Evolutionary conservation across 2,797 vertebrate species (phyloP).

Genomic region (Cynodonichthys magdalenae): DNA sequence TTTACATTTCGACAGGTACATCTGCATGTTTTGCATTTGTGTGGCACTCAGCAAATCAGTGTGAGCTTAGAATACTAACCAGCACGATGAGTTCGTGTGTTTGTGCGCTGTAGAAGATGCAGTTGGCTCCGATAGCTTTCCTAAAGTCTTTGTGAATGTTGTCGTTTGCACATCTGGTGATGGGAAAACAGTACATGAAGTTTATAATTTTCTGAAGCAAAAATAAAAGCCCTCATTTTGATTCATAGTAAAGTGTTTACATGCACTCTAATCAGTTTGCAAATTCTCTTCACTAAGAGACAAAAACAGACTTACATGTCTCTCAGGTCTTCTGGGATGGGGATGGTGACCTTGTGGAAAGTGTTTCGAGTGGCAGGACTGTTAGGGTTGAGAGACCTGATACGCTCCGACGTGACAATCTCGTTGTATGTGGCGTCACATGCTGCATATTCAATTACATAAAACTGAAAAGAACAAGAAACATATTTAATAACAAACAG

Average conservation of each 20-base stretch:
- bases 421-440: conserved; percentile 94
- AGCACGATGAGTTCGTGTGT: conserved; percentile 88
- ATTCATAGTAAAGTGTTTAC: background rate
- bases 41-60: background rate
- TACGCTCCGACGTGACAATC: conserved; percentile 91
- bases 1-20: background rate
- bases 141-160: conserved; percentile 94
- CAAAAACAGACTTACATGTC: conserved; percentile 84
- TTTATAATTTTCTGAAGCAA: background rate
- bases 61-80: conserved; percentile 74
- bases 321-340: conserved; percentile 89
- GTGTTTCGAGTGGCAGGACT: conserved; percentile 85
- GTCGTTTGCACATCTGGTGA: conserved; percentile 87
- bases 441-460: conserved; percentile 92
- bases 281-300: background rate
- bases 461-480: conserved; percentile 80
- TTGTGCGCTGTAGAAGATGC: conserved; percentile 87
- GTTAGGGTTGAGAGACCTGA: conserved; percentile 92
- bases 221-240: background rate
- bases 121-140: conserved; percentile 91
- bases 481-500: conserved; percentile 7
- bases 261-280: background rate
- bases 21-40: background rate
- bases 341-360: conserved; percentile 89
- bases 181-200: background rate